Conservation (phyloP, 2,888 invertebrate species). For the Meteorus colon region DNA sequence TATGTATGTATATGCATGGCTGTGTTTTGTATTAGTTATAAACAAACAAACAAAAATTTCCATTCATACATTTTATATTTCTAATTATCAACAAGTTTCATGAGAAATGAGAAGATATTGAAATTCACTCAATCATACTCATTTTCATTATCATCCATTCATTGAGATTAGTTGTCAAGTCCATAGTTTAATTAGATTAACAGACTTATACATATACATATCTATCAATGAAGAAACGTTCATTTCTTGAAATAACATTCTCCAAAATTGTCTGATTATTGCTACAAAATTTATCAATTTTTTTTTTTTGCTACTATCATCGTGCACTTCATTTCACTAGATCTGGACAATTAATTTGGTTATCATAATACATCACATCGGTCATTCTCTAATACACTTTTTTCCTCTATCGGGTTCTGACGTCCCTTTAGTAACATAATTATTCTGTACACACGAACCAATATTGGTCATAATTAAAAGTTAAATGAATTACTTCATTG, state of each 20-base stretch:
- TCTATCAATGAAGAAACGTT: not conserved
- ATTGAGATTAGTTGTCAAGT: not conserved
- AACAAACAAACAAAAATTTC: not conserved
- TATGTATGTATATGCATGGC: not conserved
- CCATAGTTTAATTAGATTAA: constrained; percentile 7
- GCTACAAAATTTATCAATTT: constrained; percentile 6
- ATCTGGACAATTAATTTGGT: constrained; percentile 4
- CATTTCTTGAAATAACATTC: not conserved
- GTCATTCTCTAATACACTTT: constrained; percentile 19
- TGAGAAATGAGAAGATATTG: not conserved
- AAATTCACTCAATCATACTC: not conserved
- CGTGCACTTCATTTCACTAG: not conserved
- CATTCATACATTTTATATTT: not conserved
- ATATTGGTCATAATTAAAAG: not conserved
- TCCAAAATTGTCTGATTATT: constrained; percentile 17
- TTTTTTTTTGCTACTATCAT: not conserved
- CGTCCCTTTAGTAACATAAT: constrained; percentile 47
- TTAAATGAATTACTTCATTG: not conserved
- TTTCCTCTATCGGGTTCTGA: not conserved
- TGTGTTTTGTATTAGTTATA: not conserved
- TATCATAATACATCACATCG: constrained; percentile 12
- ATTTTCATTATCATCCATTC: not conserved
- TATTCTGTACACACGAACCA: constrained; percentile 27
- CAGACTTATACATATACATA: constrained; percentile 19
- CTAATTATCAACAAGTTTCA: not conserved